Percentiles rank a stretch among this genome's conserved stretches.
These are phyloP conservation scores for Lipotes vexillifer DNA, from an alignment of 2,113 vertebrate species.

Conservation along the genomic window DNA sequence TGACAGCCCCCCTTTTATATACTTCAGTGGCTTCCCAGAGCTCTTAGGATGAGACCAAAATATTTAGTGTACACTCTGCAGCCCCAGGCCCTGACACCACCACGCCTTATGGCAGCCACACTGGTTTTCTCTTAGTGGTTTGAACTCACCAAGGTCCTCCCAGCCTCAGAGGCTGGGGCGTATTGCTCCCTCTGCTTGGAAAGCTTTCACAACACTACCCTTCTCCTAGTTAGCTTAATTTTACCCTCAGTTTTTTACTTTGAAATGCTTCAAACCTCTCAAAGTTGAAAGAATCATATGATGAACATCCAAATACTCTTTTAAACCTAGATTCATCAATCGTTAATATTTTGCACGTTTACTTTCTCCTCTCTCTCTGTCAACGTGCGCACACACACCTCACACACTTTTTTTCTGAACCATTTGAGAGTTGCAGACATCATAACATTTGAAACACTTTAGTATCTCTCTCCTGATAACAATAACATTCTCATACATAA, in stretches of 20 bases:
- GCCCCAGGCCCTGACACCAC: background rate
- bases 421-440: background rate
- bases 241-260: background rate
- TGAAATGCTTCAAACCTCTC: background rate
- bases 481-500: background rate
- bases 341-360: background rate
- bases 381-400: too few species aligned
- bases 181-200: background rate
- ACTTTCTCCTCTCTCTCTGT: background rate
- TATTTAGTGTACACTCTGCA: background rate
- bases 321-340: background rate
- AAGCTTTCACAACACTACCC: background rate
- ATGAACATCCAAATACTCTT: background rate
- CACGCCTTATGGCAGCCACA: background rate
- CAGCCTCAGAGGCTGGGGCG: background rate
- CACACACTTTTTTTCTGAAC: background rate
- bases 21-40: background rate
- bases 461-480: background rate
- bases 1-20: background rate
- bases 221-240: background rate
- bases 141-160: background rate
- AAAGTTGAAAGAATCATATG: constrained; percentile 26
- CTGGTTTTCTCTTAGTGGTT: background rate
- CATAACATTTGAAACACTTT: background rate
- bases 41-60: background rate